phyloP scores from a whole-genome alignment of 1,140 invertebrate species.

The Mycetomoellerius zeteki region DNA sequence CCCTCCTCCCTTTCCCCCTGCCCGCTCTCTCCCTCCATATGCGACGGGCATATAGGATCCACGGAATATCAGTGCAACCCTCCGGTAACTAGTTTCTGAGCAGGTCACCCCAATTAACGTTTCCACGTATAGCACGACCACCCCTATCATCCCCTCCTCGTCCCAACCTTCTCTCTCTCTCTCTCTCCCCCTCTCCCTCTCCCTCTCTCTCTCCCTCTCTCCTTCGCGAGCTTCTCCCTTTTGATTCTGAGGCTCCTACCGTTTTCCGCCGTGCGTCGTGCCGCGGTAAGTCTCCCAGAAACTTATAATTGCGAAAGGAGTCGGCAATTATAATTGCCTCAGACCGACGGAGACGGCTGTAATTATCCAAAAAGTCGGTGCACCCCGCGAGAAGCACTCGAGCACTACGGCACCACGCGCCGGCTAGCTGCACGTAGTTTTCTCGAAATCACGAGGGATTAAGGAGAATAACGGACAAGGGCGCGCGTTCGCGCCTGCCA shows the following conservation, averaged over 20 bases:
- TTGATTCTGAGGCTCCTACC: conserved; percentile 68
- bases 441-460: conserved; percentile 58
- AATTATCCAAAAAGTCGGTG: conserved; percentile 84
- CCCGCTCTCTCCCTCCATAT: too few relatives aligned
- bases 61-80: conserved; percentile 83
- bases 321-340: conserved; percentile 87
- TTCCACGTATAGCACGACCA: conserved; percentile 83
- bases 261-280: conserved; percentile 70
- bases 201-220: conserved; percentile 32
- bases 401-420: conserved; percentile 10
- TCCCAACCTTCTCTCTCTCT: conserved; percentile 20
- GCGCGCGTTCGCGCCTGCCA: conserved; percentile 16
- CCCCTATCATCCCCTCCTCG: conserved; percentile 57
- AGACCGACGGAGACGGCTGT: conserved; percentile 81
- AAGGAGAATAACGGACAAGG: conserved; percentile 44
- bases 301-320: conserved; percentile 88
- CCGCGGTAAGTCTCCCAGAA: conserved; percentile 83
- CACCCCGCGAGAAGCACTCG: conserved; percentile 60
- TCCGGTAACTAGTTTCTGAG: conserved; percentile 87
- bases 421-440: conserved; percentile 37
- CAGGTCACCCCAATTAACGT: conserved; percentile 87
- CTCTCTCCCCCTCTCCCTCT: neutral
- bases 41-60: conserved; percentile 67
- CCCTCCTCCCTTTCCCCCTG: neutral
- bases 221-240: conserved; percentile 56